Conservation (phyloP, 1,140 invertebrate species). For the Aplysia californica region DNA sequence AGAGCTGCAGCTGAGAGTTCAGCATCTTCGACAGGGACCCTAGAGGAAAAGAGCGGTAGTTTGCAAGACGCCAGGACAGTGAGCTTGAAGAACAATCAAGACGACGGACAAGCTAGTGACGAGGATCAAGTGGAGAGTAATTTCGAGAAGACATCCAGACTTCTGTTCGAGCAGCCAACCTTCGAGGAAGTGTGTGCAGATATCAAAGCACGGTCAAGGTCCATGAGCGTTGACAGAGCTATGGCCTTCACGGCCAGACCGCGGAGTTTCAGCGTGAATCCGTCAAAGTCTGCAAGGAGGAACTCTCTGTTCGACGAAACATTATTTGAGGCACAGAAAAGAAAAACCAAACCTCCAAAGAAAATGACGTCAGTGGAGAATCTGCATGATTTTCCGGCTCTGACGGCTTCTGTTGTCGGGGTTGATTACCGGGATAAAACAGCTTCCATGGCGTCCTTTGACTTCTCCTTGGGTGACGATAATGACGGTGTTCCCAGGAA, state of each 20-base stretch:
- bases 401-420: background rate
- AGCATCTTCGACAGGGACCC: too few species aligned
- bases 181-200: background rate
- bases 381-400: too few species aligned
- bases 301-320: background rate
- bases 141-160: background rate
- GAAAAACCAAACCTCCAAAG: background rate
- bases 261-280: conserved; percentile 7
- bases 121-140: background rate
- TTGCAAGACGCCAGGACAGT: too few species aligned
- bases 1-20: too few species aligned
- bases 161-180: background rate
- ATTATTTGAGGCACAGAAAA: background rate
- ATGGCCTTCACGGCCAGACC: background rate
- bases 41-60: too few species aligned
- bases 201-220: background rate
- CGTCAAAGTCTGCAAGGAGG: background rate
- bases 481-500: too few species aligned
- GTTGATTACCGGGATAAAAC: conserved; percentile 3
- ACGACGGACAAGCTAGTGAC: background rate
- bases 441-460: too few species aligned
- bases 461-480: too few species aligned
- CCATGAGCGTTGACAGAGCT: background rate
- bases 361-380: background rate
- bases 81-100: background rate